These are phyloP conservation scores for Bucco capensis DNA, from an alignment of 2,113 vertebrate species.

Conservation along the genomic window DNA sequence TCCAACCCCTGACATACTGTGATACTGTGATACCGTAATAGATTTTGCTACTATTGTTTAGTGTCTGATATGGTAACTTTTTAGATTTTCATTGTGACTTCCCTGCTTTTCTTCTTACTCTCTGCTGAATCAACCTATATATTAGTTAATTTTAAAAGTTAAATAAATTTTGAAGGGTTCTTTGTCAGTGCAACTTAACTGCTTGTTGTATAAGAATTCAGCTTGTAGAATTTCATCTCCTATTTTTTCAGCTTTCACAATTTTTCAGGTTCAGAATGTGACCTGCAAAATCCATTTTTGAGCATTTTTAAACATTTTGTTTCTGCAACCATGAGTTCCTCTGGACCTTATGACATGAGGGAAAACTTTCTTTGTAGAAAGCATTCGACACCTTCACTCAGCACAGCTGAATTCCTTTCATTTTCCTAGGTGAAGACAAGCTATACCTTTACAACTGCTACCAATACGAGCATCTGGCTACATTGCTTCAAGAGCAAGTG, in stretches of 20 bases:
- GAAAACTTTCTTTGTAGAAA: background rate
- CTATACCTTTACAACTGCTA: background rate
- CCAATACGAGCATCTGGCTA: background rate
- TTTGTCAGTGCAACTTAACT: background rate
- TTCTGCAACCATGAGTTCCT: background rate
- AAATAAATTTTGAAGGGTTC: background rate
- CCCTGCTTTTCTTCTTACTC: background rate
- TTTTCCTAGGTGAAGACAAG: background rate
- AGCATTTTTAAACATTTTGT: background rate
- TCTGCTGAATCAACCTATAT: background rate
- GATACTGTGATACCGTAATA: no score
- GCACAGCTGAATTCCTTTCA: background rate
- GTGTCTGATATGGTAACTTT: background rate
- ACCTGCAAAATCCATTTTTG: background rate
- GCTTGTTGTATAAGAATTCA: background rate
- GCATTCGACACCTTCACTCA: background rate
- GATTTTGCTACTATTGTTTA: background rate
- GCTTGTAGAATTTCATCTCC: background rate
- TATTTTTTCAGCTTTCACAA: background rate
- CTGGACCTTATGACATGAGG: no score
- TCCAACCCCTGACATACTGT: no score
- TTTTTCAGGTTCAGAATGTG: background rate
- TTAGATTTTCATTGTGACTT: background rate
- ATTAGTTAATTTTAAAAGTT: background rate
- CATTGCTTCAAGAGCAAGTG: background rate